Percentiles rank a stretch among this genome's conserved stretches.
Evolutionary conservation across 2,888 invertebrate genomes (phyloP).

Genomic region (Fragum sueziense): DNA sequence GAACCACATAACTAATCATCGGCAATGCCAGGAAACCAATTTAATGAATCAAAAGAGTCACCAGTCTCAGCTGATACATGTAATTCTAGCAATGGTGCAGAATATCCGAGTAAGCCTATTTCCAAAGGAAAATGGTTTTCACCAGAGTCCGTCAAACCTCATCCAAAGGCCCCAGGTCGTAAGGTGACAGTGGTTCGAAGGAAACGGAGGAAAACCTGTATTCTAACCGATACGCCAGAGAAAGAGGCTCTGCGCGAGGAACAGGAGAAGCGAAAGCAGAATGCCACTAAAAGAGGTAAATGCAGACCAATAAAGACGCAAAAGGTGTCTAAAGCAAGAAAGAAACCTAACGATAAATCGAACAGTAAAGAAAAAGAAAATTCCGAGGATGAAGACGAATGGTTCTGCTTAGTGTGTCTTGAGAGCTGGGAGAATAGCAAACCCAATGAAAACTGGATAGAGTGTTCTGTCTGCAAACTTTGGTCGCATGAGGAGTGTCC

Average conservation of each 20-base stretch:
- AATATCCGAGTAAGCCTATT: too few relatives aligned
- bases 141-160: background rate
- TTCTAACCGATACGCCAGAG: slow-evolving; percentile 38
- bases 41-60: background rate
- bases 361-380: background rate
- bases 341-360: background rate
- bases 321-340: background rate
- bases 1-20: background rate
- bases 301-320: background rate
- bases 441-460: slow-evolving; percentile 20
- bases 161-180: background rate
- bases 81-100: background rate
- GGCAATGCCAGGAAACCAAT: background rate
- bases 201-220: slow-evolving; percentile 39
- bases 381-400: slow-evolving; percentile 12
- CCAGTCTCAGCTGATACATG: background rate
- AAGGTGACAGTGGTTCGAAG: slow-evolving; percentile 15
- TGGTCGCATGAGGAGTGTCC: slow-evolving; percentile 21
- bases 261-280: slow-evolving; percentile 25
- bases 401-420: slow-evolving; percentile 1
- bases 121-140: background rate
- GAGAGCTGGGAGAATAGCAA: slow-evolving; percentile 18
- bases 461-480: slow-evolving; percentile 22
- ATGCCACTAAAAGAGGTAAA: background rate
- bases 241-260: slow-evolving; percentile 34